A percentile compares a stretch with the other conserved stretches of the same genome.
Conservation (phyloP, 2,888 invertebrate species). For the Entomobrya proxima region DNA sequence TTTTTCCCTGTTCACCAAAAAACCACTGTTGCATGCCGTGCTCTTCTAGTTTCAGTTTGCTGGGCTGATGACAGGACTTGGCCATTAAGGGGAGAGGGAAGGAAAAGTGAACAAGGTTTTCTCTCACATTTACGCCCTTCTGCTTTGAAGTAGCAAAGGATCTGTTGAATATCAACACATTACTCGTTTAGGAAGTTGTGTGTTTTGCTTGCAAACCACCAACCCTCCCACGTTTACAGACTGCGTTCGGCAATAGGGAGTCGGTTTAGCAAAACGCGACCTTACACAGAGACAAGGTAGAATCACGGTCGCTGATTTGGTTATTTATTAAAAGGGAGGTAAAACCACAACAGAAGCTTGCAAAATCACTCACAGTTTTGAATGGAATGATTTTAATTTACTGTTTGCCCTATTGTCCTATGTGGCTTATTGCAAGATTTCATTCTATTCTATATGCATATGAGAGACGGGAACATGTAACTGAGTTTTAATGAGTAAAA, state of each 20-base stretch:
- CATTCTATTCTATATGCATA: too few relatives aligned
- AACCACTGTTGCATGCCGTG: slow-evolving; percentile 52
- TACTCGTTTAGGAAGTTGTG: not conserved
- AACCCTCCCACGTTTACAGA: slow-evolving; percentile 6
- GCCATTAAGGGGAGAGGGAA: slow-evolving; percentile 38
- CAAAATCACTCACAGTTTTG: slow-evolving; percentile 6
- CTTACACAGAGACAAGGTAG: not conserved
- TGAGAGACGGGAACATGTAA: too few relatives aligned
- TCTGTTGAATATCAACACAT: slow-evolving; percentile 32
- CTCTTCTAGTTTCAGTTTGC: slow-evolving; percentile 27
- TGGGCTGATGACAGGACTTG: slow-evolving; percentile 52
- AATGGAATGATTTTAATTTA: too few relatives aligned
- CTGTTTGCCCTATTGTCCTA: too few relatives aligned
- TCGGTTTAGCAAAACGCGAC: not conserved
- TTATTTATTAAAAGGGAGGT: slow-evolving; percentile 6
- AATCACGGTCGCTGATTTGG: slow-evolving; percentile 5
- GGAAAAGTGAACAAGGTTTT: slow-evolving; percentile 23
- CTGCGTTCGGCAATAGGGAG: too few relatives aligned
- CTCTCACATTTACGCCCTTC: slow-evolving; percentile 30
- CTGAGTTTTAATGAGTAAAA: too few relatives aligned
- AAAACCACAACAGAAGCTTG: slow-evolving; percentile 18
- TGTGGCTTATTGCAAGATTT: too few relatives aligned
- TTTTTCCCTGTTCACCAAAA: slow-evolving; percentile 22
- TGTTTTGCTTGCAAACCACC: not conserved
- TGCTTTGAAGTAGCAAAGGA: not conserved